Base-by-base conservation (phyloP, 1,140 invertebrate genomes). In the Homarus americanus region DNA sequence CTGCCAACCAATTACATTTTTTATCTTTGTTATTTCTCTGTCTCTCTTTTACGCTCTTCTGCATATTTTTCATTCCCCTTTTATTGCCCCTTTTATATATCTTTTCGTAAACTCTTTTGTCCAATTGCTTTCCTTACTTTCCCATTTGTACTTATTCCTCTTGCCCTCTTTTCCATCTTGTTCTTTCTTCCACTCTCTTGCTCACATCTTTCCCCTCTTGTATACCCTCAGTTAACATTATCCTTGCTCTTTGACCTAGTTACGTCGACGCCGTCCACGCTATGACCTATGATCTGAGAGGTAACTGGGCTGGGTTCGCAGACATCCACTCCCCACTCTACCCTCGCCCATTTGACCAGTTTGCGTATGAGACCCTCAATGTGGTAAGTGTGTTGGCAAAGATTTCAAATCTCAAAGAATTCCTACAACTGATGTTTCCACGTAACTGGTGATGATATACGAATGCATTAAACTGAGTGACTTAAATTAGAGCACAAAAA, bases 201-300 rank as follows among this genome's bases (percentile, higher is more conserved):
- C 44, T 15, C 44, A 7, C 15, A 49, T 15, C 44, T 4, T 49
- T 49, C 44, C 15, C 15, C 44, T 49, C 44, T 15, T 4, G 44
- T 15, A 12, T 49, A 4, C 44, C 44, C 44, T 15, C 44, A 49
- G 44, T 49, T 15, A 49, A 49, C 15, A 12, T 49, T 49, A 49
- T 58, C 10, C 53, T 20, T 20, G 3, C 53, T 20, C 93, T 40
- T n/a, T n/a, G n/a, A 3, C 93, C 93, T 40, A 93, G 94, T 44
- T 87, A 94, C 66, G 93, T 96, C 4, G 95, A 95, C 92, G 95
- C 94, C 69, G 93, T 95, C 87, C 94, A 95, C 85, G 93, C 95
- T 7, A 95, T 95, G 94, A 94, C 94, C 0, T 95, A 95, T 87
- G 95, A 95, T 91, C 93, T 94, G 40, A 93, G 94, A 86, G 94